Evolutionary conservation across 1,140 invertebrate species (phyloP).

Genomic region (Drosophila leontia): DNA sequence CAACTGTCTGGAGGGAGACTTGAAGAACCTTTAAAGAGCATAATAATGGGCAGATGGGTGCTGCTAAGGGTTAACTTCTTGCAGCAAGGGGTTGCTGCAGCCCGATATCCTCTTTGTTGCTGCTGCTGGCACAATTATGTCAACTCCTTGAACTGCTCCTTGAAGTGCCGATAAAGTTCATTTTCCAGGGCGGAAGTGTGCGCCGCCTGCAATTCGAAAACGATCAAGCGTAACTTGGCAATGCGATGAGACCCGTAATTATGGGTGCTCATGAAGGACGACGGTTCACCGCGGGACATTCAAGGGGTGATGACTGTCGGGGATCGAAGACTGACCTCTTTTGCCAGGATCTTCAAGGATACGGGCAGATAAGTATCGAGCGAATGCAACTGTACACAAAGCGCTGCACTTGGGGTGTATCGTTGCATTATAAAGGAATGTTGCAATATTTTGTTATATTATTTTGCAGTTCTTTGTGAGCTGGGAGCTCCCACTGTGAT

Average conservation of each 20-base stretch:
- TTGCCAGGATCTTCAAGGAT: constrained; percentile 30
- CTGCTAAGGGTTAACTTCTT: constrained; percentile 59
- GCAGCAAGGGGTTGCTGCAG: constrained; percentile 36
- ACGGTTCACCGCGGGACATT: constrained; percentile 58
- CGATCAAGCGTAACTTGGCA: constrained; percentile 73
- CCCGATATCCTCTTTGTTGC: not conserved
- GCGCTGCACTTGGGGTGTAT: constrained; percentile 13
- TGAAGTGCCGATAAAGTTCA: constrained; percentile 51
- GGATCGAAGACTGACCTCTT: not conserved
- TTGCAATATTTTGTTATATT: constrained; percentile 19
- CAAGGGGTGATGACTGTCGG: constrained; percentile 1
- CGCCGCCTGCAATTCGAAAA: constrained; percentile 75
- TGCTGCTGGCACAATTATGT: constrained; percentile 78
- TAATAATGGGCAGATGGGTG: constrained; percentile 37
- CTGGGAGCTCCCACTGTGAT: constrained; percentile 14
- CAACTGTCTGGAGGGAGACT: constrained; percentile 50
- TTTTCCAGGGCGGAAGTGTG: constrained; percentile 64
- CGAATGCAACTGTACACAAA: constrained; percentile 20
- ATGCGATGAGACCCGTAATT: constrained; percentile 68
- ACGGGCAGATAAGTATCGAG: constrained; percentile 35
- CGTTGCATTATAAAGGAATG: constrained; percentile 3
- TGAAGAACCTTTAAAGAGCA: not conserved
- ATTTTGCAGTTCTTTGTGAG: not conserved
- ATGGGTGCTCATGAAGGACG: constrained; percentile 59
- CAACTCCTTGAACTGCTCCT: constrained; percentile 72